phyloP scores from a whole-genome alignment of 1,140 invertebrate species.

The Drosophila mayri region DNA sequence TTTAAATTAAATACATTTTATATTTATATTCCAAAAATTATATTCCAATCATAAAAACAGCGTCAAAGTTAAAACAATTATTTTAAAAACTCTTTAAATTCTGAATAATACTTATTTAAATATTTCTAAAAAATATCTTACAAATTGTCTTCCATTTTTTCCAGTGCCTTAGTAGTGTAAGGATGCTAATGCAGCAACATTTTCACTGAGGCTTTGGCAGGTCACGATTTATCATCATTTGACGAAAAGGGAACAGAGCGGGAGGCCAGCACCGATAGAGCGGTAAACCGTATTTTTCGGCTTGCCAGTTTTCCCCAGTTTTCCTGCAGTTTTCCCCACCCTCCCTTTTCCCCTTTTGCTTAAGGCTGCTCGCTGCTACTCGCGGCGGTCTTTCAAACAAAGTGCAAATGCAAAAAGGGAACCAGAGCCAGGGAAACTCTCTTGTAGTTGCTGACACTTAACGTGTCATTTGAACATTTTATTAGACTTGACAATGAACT shows the following conservation, averaged over 20 bases:
- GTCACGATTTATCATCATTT: constrained; percentile 83
- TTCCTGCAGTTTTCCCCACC: constrained; percentile 31
- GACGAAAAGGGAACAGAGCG: constrained; percentile 72
- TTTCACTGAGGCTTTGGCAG: constrained; percentile 67
- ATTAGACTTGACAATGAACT: constrained; percentile 83
- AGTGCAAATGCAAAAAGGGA: constrained; percentile 37
- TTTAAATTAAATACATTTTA: background rate
- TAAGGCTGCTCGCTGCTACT: constrained; percentile 16
- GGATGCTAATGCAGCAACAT: constrained; percentile 54
- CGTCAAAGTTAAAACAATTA: background rate
- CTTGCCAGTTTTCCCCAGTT: constrained; percentile 36
- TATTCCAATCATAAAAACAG: no score
- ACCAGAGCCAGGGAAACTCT: constrained; percentile 35
- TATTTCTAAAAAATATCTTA: background rate
- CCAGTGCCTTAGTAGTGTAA: constrained; percentile 6
- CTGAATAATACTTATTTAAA: background rate
- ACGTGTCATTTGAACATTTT: constrained; percentile 82
- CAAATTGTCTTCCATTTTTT: background rate
- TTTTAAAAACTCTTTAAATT: no score
- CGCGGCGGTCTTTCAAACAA: constrained; percentile 55
- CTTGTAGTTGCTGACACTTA: constrained; percentile 76
- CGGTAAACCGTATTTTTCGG: constrained; percentile 54
- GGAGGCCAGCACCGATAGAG: constrained; percentile 20
- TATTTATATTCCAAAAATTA: no score
- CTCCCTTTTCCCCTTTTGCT: constrained; percentile 1